phyloP scores from a whole-genome alignment of 2,113 vertebrate genomes.

The Calypte anna region DNA sequence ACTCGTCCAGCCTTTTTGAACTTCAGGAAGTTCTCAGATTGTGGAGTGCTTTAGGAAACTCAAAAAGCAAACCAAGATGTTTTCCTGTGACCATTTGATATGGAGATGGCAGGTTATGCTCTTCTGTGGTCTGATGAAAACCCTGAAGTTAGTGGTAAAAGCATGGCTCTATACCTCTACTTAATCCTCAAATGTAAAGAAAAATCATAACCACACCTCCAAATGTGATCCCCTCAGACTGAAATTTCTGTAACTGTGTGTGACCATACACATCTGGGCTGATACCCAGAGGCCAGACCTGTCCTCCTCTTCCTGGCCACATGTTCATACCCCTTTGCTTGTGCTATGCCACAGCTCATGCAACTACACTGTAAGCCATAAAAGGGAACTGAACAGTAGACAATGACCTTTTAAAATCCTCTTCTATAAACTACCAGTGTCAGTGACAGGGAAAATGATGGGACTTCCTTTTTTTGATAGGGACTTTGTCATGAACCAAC shows the following conservation, averaged over 20 bases:
- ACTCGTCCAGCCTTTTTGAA: neutral
- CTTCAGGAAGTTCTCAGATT: neutral
- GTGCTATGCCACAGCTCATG: neutral
- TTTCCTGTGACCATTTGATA: neutral
- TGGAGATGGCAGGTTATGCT: neutral
- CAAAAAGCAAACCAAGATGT: neutral
- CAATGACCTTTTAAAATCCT: neutral
- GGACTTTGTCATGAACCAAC: neutral
- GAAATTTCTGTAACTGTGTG: neutral
- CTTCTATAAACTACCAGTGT: neutral
- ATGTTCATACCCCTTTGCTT: neutral
- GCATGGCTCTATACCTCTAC: neutral
- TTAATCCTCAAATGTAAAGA: neutral
- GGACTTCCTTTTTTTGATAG: neutral
- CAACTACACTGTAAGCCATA: neutral
- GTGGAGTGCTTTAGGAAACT: neutral
- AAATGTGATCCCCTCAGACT: neutral
- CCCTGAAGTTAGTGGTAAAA: neutral
- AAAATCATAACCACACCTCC: neutral
- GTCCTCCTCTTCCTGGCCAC: neutral
- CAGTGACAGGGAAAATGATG: neutral
- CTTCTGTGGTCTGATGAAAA: neutral
- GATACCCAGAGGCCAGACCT: neutral
- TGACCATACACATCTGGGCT: neutral
- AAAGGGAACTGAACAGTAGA: neutral